phyloP scores from a whole-genome alignment of 1,140 invertebrate genomes.

The Bombus superbus region DNA sequence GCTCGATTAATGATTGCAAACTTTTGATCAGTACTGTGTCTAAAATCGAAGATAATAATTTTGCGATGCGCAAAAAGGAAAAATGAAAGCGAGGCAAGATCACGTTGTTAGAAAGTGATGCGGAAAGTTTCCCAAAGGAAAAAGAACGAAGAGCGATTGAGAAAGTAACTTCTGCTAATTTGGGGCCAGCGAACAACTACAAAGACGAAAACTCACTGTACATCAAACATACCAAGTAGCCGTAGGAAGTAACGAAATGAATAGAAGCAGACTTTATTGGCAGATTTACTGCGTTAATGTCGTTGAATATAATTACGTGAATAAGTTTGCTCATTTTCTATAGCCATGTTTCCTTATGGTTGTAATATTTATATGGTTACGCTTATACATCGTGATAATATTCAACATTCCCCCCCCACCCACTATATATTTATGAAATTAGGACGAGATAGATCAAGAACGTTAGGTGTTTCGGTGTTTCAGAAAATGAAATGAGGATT shows the following conservation, averaged over 20 bases:
- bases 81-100: background rate
- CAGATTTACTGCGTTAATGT: background rate
- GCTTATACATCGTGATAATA: background rate
- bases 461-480: background rate
- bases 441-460: background rate
- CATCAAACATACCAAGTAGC: constrained; percentile 26
- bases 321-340: background rate
- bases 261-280: background rate
- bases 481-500: too few species aligned
- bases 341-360: background rate
- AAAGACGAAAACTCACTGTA: constrained; percentile 1
- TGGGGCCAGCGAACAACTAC: background rate
- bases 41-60: background rate
- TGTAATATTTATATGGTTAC: background rate
- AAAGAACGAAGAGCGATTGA: background rate
- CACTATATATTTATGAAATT: background rate
- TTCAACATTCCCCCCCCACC: background rate
- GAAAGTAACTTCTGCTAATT: constrained; percentile 36
- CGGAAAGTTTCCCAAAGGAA: background rate
- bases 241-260: background rate
- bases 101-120: constrained; percentile 6
- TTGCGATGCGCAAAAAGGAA: background rate
- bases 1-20: background rate
- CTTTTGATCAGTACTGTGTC: background rate
- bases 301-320: background rate